Percentiles rank a stretch among this genome's conserved stretches.
Evolutionary conservation across 2,113 vertebrate species (phyloP).

Genomic region (Zingel zingel): DNA sequence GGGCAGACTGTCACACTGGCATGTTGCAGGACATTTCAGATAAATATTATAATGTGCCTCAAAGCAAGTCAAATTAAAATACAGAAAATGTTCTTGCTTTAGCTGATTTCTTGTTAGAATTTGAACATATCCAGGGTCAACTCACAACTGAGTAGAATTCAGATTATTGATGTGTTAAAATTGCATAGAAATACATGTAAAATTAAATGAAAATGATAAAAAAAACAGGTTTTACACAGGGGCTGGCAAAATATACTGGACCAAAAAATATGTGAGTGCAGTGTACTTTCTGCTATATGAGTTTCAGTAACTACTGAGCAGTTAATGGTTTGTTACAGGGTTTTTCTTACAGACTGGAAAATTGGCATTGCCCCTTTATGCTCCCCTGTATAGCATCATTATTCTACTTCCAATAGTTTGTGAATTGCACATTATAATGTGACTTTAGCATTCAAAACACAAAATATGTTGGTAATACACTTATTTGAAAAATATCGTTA

Average conservation of each 20-base stretch:
- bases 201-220: background rate
- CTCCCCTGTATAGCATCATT: background rate
- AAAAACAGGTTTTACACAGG: too few species aligned
- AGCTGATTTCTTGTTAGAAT: background rate
- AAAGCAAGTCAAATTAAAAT: conserved; percentile 24
- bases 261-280: background rate
- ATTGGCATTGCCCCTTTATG: background rate
- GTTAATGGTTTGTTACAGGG: background rate
- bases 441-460: background rate
- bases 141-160: background rate
- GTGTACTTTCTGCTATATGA: background rate
- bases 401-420: background rate
- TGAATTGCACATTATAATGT: background rate
- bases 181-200: background rate
- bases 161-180: background rate
- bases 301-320: background rate
- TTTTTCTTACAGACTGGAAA: background rate
- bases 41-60: conserved; percentile 37
- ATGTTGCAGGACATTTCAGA: conserved; percentile 58
- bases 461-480: background rate
- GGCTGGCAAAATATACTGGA: background rate
- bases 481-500: too few species aligned
- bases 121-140: background rate
- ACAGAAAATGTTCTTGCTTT: background rate
- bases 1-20: conserved; percentile 57